Conservation (phyloP, 1,140 invertebrate genomes). For the Aleiodes sp. region DNA sequence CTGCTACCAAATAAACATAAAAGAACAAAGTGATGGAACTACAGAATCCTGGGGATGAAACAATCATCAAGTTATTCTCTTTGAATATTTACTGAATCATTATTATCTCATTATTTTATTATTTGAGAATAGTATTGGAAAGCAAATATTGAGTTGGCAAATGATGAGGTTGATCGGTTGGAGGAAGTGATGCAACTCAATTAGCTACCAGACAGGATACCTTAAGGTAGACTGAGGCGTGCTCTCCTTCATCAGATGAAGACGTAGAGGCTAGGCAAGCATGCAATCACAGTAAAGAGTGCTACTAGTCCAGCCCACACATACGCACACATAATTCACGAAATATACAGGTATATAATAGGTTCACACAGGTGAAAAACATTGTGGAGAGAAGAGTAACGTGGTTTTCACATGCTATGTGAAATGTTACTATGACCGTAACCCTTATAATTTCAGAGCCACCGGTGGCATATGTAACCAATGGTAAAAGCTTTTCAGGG, state of each 20-base stretch:
- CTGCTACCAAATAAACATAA: too few species aligned
- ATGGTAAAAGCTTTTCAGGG: neutral
- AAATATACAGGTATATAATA: conserved; percentile 39
- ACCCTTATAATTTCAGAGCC: conserved; percentile 46
- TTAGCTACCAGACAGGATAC: conserved; percentile 46
- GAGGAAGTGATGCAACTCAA: conserved; percentile 54
- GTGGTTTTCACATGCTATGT: conserved; percentile 51
- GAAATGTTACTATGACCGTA: conserved; percentile 50
- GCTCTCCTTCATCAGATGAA: conserved; percentile 46
- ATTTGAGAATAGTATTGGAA: neutral
- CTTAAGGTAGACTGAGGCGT: conserved; percentile 44
- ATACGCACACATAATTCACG: conserved; percentile 9
- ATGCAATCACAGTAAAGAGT: conserved; percentile 48
- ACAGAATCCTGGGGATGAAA: too few species aligned
- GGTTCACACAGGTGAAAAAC: conserved; percentile 26
- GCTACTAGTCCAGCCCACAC: conserved; percentile 15
- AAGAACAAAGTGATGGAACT: too few species aligned
- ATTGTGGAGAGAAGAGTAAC: conserved; percentile 51
- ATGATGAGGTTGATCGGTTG: conserved; percentile 12
- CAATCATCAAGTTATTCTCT: too few species aligned
- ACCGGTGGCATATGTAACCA: neutral
- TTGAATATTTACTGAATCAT: too few species aligned
- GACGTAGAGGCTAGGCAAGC: conserved; percentile 45
- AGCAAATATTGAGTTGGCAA: neutral
- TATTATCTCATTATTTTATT: neutral